Evolutionary conservation across 2,797 vertebrate genomes (phyloP), one percentile per base, ranked within the genome.

Genomic region (Periparus ater): DNA sequence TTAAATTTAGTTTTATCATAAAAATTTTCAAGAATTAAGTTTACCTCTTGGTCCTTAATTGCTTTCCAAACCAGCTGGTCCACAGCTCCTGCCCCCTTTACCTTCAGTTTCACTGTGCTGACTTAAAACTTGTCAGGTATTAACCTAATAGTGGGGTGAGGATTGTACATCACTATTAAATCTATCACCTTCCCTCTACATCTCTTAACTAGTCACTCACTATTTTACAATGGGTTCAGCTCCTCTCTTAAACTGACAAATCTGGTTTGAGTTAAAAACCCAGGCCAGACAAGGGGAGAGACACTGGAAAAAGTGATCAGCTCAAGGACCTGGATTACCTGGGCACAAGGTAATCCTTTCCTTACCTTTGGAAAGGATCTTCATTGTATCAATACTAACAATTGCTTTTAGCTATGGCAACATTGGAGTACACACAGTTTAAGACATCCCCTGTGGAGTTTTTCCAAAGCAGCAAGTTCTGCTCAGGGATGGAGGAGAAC

Each of bases 11-110:
- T 65, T 85, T 40, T 60, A 63, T 40, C 20, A 54, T 23, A 17
- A 76, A 71, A 53, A 38, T 32, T 6, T 62, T 58, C 6, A 61
- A 77, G 42, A 18, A 13, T 23, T 54, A 82, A 73, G 42, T 12
- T 97, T 98, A 98, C 98, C 97, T 81, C 92, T 97, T 93, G 85
- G 26, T 76, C 98, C 97, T 38, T 97, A 95, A 42, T 97, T 98
- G 91, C 97, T 97, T 88, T 94, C 88, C 91, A 98, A 95, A 25
- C 98, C 97, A 76, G 29, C 15, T 47, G 16, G 78, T 19, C 97
- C 93, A 7, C 98, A 77, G 89, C 97, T 91, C 96, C 98, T 71
- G 89, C 63, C 87, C 97, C 97, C 97, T 96, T 97, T 97, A 94
- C 98, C 98, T 85, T 98, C 97, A 73, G 87, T 95, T 30, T 98